These are phyloP conservation scores for Eupithecia centaureata DNA, from an alignment of 2,888 invertebrate species.

Conservation along the genomic window DNA sequence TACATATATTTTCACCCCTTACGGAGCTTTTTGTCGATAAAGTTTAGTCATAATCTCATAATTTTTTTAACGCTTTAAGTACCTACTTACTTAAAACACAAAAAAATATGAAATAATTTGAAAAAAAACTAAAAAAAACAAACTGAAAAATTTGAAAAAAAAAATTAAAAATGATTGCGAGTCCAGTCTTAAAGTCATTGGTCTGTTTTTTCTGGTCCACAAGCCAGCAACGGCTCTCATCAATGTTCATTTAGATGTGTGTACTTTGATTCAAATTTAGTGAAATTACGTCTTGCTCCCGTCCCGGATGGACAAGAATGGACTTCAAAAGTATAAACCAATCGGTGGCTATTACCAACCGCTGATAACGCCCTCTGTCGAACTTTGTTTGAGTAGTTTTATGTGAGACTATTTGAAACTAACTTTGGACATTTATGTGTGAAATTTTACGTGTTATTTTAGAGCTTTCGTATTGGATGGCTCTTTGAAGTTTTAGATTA, in stretches of 20 bases:
- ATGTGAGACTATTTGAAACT: constrained; percentile 48
- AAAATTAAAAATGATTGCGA: no score
- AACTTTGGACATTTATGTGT: constrained; percentile 46
- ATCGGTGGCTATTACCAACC: constrained; percentile 64
- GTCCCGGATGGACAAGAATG: constrained; percentile 14
- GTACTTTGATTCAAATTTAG: neutral
- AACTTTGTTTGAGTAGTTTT: constrained; percentile 56
- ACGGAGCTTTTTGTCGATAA: no score
- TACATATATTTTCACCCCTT: no score
- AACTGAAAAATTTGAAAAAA: no score
- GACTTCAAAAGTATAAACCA: constrained; percentile 59
- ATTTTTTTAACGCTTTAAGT: no score
- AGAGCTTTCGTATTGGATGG: constrained; percentile 13
- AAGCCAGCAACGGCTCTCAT: neutral
- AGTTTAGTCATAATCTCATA: no score
- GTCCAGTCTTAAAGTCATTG: neutral
- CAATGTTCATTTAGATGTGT: neutral
- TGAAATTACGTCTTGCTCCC: constrained; percentile 1
- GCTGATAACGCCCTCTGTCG: constrained; percentile 61
- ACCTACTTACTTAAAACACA: no score
- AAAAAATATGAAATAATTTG: no score
- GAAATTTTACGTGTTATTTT: constrained; percentile 39
- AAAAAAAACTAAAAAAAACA: no score
- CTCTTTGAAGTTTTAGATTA: constrained; percentile 12
- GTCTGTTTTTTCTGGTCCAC: neutral